phyloP scores from a whole-genome alignment of 2,888 invertebrate species.

The Drosophila tanythrix region DNA sequence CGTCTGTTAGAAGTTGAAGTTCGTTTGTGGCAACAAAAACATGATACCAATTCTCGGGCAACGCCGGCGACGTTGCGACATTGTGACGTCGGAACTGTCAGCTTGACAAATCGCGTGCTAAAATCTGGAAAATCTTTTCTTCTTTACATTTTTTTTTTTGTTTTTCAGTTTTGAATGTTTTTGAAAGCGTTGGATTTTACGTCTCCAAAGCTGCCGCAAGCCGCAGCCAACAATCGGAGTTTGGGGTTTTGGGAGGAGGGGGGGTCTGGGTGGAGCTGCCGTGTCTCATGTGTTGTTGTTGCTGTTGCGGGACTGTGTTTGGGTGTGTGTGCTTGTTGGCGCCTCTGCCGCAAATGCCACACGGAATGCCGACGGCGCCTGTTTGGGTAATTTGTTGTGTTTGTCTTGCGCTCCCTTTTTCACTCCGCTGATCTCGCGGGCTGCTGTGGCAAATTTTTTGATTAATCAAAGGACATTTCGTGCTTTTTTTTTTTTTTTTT shows the following conservation, averaged over 20 bases:
- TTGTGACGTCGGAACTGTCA: constrained; percentile 71
- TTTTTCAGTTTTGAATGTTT: constrained; percentile 44
- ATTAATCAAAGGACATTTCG: constrained; percentile 79
- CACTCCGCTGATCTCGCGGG: constrained; percentile 28
- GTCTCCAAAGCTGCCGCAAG: constrained; percentile 43
- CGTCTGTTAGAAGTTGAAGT: constrained; percentile 46
- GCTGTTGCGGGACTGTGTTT: constrained; percentile 12
- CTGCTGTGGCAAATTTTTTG: constrained; percentile 73
- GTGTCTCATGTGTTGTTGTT: constrained; percentile 16
- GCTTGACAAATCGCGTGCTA: constrained; percentile 82
- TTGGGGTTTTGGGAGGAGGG: background rate
- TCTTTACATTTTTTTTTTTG: constrained; percentile 26
- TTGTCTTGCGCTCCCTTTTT: constrained; percentile 57
- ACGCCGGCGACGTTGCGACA: constrained; percentile 18
- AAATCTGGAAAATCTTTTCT: constrained; percentile 75
- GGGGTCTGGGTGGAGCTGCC: constrained; percentile 1
- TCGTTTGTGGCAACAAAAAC: constrained; percentile 67
- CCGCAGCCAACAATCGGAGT: constrained; percentile 31
- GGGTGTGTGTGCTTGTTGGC: constrained; percentile 51
- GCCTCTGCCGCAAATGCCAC: constrained; percentile 63
- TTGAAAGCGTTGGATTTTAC: constrained; percentile 40
- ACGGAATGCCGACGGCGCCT: constrained; percentile 68
- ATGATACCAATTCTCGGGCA: constrained; percentile 67
- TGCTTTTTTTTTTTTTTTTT: constrained; percentile 36
- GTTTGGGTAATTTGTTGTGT: constrained; percentile 78